Evolutionary conservation across 1,140 invertebrate genomes (phyloP), one percentile per base, ranked within the genome.

Genomic region (Galendromus occidentalis): DNA sequence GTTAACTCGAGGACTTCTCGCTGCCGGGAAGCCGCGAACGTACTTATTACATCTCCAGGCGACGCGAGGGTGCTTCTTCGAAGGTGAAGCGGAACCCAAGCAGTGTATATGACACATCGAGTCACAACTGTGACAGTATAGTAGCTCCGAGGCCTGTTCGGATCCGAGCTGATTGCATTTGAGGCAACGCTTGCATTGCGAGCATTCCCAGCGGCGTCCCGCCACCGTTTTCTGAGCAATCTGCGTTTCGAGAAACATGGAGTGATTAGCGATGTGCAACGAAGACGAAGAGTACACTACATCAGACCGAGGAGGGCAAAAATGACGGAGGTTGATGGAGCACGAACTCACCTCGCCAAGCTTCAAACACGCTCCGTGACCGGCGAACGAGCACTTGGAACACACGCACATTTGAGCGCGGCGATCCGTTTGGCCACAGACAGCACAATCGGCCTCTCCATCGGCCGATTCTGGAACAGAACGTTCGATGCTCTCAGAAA

Each of bases 121-220:
- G 33, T 59, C 51, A 59, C 51, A 59, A 33, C 51, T 29, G 22
- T 59, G n/a, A 59, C 51, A 59, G 33, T 59, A 59, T 1, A 59
- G 22, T 17, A 59, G 51, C 51, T 59, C 51, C 25, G 51, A 59
- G 14, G 51, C 51, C 51, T 59, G 25, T 14, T 25, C 51, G 14
- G 51, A 59, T 59, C 51, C 51, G 25, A 14, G 51, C 14, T 59
- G 25, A 25, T 59, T 25, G 20, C 51, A 59, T 14, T 29, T 33
- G 25, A 59, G 51, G 51, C 51, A 59, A 25, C 51, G 51, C 22
- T 59, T 59, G 33, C 51, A 59, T 59, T 59, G 51, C 25, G 51
- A 59, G 9, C 51, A 59, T 59, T 59, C 51, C 51, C 51, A 59
- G 25, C 51, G 51, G 33, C 51, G 51, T 29, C 51, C 51, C 14